A percentile compares a stretch with the other conserved stretches of the same genome.
Evolutionary conservation across 2,888 invertebrate species (phyloP).

Genomic region (Hermaeophaga mercurialis): DNA sequence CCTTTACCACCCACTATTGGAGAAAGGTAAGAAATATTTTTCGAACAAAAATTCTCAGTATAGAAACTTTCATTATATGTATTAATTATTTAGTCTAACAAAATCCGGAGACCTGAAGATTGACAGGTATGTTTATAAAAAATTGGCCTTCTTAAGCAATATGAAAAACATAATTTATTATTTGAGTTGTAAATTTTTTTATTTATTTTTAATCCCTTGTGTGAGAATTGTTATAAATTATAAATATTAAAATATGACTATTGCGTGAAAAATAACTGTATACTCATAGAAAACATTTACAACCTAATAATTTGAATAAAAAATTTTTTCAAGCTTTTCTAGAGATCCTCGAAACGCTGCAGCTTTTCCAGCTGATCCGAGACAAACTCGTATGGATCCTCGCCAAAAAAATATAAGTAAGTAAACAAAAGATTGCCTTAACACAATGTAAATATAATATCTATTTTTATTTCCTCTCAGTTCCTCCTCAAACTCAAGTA

Average conservation of each 20-base stretch:
- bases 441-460: too few species aligned
- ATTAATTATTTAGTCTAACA: slow-evolving; percentile 23
- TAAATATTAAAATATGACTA: too few species aligned
- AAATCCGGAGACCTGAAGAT: slow-evolving; percentile 36
- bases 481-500: slow-evolving; percentile 38
- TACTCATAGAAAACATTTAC: too few species aligned
- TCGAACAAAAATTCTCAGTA: too few species aligned
- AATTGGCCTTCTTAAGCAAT: background rate
- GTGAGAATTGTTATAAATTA: too few species aligned
- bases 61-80: background rate
- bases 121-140: slow-evolving; percentile 37
- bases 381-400: slow-evolving; percentile 69
- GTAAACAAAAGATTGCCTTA: background rate
- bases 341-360: slow-evolving; percentile 52
- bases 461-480: slow-evolving; percentile 27
- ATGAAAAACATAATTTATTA: background rate
- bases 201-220: slow-evolving; percentile 4
- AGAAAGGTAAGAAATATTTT: slow-evolving; percentile 48
- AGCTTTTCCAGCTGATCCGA: slow-evolving; percentile 62
- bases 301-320: too few species aligned
- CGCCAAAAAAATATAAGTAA: slow-evolving; percentile 62
- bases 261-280: too few species aligned
- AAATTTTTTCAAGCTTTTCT: slow-evolving; percentile 50
- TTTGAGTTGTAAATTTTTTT: background rate
- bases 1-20: slow-evolving; percentile 49